Evolutionary conservation across 2,888 invertebrate genomes (phyloP).

Genomic region (Eustalomyia histrio): DNA sequence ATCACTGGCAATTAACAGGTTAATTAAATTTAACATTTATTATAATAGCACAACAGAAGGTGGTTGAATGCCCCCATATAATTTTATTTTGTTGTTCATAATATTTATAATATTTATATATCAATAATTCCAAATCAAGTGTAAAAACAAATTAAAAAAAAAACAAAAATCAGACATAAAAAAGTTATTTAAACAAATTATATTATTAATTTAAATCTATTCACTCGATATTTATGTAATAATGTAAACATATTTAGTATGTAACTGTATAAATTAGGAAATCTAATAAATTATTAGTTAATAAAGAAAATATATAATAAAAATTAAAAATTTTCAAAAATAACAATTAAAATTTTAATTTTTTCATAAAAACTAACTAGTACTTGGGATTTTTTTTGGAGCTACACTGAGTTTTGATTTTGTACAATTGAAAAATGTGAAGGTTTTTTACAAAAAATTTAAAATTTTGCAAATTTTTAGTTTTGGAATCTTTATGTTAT

Average conservation of each 20-base stretch:
- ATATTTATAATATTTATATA: not conserved
- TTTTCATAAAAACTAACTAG: too few relatives aligned
- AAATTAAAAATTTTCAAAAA: conserved; percentile 36
- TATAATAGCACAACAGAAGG: too few relatives aligned
- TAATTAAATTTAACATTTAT: too few relatives aligned
- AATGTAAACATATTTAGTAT: not conserved
- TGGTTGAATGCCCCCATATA: too few relatives aligned
- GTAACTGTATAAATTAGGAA: conserved; percentile 57
- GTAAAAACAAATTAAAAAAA: conserved; percentile 3
- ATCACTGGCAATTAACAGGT: too few relatives aligned
- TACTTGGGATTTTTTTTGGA: too few relatives aligned
- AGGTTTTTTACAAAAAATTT: too few relatives aligned
- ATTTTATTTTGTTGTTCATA: not conserved
- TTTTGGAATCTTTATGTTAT: too few relatives aligned
- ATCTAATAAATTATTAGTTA: conserved; percentile 59
- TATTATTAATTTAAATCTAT: conserved; percentile 27
- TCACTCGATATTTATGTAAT: conserved; percentile 28
- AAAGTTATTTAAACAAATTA: not conserved
- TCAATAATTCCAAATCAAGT: conserved; percentile 13
- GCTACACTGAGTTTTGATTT: too few relatives aligned
- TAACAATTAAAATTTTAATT: not conserved
- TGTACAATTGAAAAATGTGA: too few relatives aligned
- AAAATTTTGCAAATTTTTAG: too few relatives aligned
- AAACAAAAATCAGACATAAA: not conserved
- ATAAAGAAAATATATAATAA: conserved; percentile 51